Evolutionary conservation across 2,113 vertebrate genomes (phyloP).

Genomic region (Neoarius graeffei): DNA sequence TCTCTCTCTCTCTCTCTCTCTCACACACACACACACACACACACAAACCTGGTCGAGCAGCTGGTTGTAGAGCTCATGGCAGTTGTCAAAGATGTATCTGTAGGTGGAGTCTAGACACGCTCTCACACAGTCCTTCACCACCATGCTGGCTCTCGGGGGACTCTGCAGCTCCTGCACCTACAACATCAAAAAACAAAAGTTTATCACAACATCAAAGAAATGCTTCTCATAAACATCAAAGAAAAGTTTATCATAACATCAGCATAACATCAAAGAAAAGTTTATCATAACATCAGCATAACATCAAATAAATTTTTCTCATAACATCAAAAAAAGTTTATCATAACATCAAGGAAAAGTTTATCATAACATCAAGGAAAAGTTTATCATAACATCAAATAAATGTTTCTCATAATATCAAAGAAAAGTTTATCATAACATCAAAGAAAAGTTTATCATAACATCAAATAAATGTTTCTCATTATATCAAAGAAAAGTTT

Average conservation of each 20-base stretch:
- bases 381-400: neutral
- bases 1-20: too few relatives aligned
- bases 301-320: neutral
- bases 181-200: neutral
- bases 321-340: too few relatives aligned
- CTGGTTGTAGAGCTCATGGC: slow-evolving; percentile 92
- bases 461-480: neutral
- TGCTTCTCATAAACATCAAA: too few relatives aligned
- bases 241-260: too few relatives aligned
- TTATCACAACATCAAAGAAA: neutral
- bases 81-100: slow-evolving; percentile 97
- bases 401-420: neutral
- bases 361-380: neutral
- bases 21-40: slow-evolving; percentile 27
- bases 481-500: neutral
- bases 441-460: neutral
- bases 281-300: neutral
- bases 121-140: slow-evolving; percentile 94
- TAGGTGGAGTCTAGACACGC: slow-evolving; percentile 95
- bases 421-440: too few relatives aligned
- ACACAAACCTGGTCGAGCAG: slow-evolving; percentile 83
- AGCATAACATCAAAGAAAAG: too few relatives aligned
- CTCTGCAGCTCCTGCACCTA: slow-evolving; percentile 95
- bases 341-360: too few relatives aligned
- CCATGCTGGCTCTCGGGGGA: slow-evolving; percentile 89